Evolutionary conservation across 1,140 invertebrate species (phyloP), one percentile per base, ranked within the genome.

Genomic region (Xylocopa sonorina): DNA sequence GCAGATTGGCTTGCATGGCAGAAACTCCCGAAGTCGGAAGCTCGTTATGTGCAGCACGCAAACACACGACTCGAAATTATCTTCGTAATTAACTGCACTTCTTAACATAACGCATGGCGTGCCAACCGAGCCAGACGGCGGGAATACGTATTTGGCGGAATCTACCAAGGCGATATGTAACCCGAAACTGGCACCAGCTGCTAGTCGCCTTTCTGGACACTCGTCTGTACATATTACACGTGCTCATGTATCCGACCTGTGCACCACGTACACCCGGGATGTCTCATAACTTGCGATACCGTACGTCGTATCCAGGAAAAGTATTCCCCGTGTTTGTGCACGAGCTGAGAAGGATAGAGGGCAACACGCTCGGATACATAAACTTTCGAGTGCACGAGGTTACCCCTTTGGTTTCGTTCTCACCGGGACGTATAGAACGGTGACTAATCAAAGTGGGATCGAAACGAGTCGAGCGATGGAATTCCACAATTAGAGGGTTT

Each of bases 11-110:
- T 91, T 89, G 85, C 90, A 90, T 85, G 88, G 86, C 83, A 87
- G 82, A 80, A 87, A 88, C 83, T 82, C 85, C 80, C 84, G 84
- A 88, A 90, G 89, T 92, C 89, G 89, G 89, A 90, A 91, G 90
- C 90, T 92, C 88, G 90, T 92, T 92, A 91, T 91, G 90, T 91
- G 90, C 89, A 90, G 89, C 91, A 92, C 91, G 90, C 91, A 90
- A 92, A 91, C 90, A 91, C 86, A 91, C 87, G 89, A 91, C 90
- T 91, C 83, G 87, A 92, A 93, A 93, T 93, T 92, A 92, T 93
- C 92, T 93, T 90, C 88, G 89, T 92, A 93, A 93, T 92, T 93
- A 93, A 93, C 92, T 91, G 90, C 90, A 91, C 90, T 92, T 92
- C 92, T 93, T 92, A 92, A 92, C 89, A 90, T 92, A 92, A 93